A percentile compares a stretch with the other conserved stretches of the same genome.
phyloP scores from a whole-genome alignment of 2,888 invertebrate genomes.

The Drosophila sordidula region DNA sequence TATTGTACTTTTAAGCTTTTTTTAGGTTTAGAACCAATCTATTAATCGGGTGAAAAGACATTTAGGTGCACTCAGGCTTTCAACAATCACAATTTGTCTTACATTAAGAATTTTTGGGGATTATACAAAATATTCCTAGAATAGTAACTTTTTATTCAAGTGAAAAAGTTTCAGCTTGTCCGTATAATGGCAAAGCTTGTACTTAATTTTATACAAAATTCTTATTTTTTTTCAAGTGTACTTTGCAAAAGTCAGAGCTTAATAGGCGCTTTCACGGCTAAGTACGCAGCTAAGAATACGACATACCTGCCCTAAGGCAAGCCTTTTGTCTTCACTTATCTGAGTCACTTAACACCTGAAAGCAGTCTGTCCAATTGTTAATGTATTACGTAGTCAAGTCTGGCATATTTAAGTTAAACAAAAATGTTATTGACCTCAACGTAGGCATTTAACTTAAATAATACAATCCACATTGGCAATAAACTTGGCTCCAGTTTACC shows the following conservation, averaged over 20 bases:
- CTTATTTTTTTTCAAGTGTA: background rate
- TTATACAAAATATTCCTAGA: too few relatives aligned
- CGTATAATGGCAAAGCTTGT: too few relatives aligned
- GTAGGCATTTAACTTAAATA: background rate
- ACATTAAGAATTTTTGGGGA: too few relatives aligned
- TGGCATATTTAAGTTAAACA: slow-evolving; percentile 7
- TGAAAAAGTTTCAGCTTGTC: too few relatives aligned
- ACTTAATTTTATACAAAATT: background rate
- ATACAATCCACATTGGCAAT: background rate
- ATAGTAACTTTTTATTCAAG: too few relatives aligned
- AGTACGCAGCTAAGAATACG: slow-evolving; percentile 11
- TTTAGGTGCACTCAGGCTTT: too few relatives aligned
- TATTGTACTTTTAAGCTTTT: too few relatives aligned
- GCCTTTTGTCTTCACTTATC: slow-evolving; percentile 27
- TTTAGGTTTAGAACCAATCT: too few relatives aligned
- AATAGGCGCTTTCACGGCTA: slow-evolving; percentile 30
- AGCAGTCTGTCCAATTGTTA: slow-evolving; percentile 42
- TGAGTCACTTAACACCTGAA: slow-evolving; percentile 27
- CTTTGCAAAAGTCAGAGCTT: slow-evolving; percentile 12
- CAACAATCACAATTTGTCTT: too few relatives aligned
- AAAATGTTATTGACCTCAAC: slow-evolving; percentile 59
- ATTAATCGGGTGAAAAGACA: too few relatives aligned
- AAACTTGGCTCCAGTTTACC: background rate
- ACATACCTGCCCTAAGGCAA: slow-evolving; percentile 29
- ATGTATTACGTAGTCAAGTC: slow-evolving; percentile 43